Evolutionary conservation across 2,113 vertebrate species (phyloP).

Genomic region (Silurus asotus): DNA sequence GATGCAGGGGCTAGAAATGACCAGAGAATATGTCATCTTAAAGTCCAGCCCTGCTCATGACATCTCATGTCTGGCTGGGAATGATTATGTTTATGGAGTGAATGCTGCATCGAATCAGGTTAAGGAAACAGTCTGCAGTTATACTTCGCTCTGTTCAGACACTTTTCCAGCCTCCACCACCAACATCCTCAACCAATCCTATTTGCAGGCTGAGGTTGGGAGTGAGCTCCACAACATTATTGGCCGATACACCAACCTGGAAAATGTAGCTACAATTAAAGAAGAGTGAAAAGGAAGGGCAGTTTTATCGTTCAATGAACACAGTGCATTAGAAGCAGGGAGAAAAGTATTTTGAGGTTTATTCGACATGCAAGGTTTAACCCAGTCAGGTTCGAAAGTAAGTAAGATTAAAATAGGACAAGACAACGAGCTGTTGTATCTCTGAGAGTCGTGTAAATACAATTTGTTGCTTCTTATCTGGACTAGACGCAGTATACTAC

Average conservation of each 20-base stretch:
- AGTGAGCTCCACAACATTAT: conserved; percentile 3
- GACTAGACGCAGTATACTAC: not conserved
- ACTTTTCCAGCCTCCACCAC: conserved; percentile 10
- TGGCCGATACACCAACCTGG: conserved; percentile 65
- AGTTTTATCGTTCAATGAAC: not conserved
- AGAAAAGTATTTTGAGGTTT: not conserved
- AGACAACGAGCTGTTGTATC: not conserved
- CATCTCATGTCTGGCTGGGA: conserved; percentile 53
- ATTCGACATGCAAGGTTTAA: not conserved
- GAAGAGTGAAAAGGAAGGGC: not conserved
- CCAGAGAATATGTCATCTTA: conserved; percentile 71
- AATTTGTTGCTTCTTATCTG: not conserved
- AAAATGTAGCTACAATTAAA: not conserved
- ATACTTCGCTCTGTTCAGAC: conserved; percentile 10
- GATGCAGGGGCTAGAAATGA: conserved; percentile 36
- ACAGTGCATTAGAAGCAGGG: not conserved
- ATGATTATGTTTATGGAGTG: conserved; percentile 61
- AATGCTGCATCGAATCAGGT: conserved; percentile 27
- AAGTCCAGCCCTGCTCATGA: conserved; percentile 53
- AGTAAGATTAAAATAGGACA: not conserved
- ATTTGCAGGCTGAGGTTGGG: conserved; percentile 55
- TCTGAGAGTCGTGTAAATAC: not conserved
- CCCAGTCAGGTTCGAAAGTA: not conserved
- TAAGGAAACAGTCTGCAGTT: conserved; percentile 23
- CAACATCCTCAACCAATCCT: conserved; percentile 67